Evolutionary conservation across 1,140 invertebrate species (phyloP), one percentile per base, ranked within the genome.

Genomic region (Brachionus rubens): DNA sequence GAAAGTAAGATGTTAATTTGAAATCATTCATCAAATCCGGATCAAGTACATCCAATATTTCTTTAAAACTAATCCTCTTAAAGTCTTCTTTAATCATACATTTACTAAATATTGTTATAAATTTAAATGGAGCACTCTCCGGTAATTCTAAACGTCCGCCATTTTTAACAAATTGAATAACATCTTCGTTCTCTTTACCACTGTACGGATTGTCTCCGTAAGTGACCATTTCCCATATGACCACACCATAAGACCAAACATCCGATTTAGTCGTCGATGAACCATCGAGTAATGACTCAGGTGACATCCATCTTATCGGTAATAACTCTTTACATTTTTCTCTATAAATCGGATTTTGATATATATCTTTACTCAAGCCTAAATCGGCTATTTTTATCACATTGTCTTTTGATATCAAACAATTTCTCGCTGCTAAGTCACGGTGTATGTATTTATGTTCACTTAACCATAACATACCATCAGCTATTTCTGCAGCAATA

Each of bases 161-260:
- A 46, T 65, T 65, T 43, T 65, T 65, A 46, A 65, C 59, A 65
- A 65, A 65, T 0, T 43, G 96, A 81, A 99, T 99, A 16, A 99
- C 96, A 87, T 98, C 95, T 85, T 96, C 96, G 86, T 99, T 99
- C 75, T 93, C 95, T 96, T 96, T 98, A 86, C 98, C 98, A 95
- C 95, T 99, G 85, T 98, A 99, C 14, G 97, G 97, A 62, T 96
- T 87, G 83, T 99, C 96, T 1, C 96, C 96, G 83, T 98, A 99
- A 10, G 94, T 96, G 91, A 98, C 95, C 0, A 75, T 75, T 56
- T 75, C 72, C 72, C 72, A 75, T 30, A 75, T 47, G 4, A 41
- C 21, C 7, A 75, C 50, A 12, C 72, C 72, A 75, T 54, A 75
- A n/a, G 72, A 75, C 72, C 72, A 75, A 41, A 75, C 72, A 47